phyloP scores from a whole-genome alignment of 37 sponge, comb jelly and placozoan species.

The Beroe forskalii region DNA sequence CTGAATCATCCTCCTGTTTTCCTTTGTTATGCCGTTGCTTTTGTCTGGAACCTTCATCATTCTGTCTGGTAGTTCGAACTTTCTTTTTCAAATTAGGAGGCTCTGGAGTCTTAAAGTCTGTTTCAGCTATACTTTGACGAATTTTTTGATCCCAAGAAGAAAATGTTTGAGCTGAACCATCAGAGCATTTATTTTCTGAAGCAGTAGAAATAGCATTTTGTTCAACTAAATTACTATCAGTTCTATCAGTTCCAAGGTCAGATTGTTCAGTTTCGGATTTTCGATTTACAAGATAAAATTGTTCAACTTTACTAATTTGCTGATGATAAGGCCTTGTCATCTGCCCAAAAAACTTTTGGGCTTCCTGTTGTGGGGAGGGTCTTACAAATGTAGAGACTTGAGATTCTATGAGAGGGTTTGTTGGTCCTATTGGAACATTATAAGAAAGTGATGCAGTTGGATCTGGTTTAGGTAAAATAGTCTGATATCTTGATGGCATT shows the following conservation, averaged over 20 bases:
- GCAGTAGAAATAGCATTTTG: not conserved
- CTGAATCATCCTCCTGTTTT: not conserved
- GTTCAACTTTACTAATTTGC: not conserved
- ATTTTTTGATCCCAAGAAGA: slow-evolving; percentile 61
- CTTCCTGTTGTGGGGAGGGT: not conserved
- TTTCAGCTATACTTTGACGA: slow-evolving; percentile 37
- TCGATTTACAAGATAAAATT: slow-evolving; percentile 30
- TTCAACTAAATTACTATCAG: not conserved
- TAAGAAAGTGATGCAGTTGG: too few relatives aligned
- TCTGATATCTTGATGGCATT: not conserved
- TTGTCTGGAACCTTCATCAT: not conserved
- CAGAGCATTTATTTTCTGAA: not conserved
- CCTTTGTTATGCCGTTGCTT: not conserved
- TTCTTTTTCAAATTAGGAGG: not conserved
- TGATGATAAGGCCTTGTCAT: slow-evolving; percentile 12
- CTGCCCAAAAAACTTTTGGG: slow-evolving; percentile 22
- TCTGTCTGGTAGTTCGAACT: not conserved
- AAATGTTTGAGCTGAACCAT: not conserved
- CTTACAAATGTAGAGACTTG: not conserved
- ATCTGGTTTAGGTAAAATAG: not conserved
- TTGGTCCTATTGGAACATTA: too few relatives aligned
- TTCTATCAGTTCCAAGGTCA: too few relatives aligned
- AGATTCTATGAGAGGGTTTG: not conserved
- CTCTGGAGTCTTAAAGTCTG: not conserved
- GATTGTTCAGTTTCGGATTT: not conserved